Evolutionary conservation across 2,888 invertebrate genomes (phyloP).

Genomic region (Dimorphilus gyrociliatus): DNA sequence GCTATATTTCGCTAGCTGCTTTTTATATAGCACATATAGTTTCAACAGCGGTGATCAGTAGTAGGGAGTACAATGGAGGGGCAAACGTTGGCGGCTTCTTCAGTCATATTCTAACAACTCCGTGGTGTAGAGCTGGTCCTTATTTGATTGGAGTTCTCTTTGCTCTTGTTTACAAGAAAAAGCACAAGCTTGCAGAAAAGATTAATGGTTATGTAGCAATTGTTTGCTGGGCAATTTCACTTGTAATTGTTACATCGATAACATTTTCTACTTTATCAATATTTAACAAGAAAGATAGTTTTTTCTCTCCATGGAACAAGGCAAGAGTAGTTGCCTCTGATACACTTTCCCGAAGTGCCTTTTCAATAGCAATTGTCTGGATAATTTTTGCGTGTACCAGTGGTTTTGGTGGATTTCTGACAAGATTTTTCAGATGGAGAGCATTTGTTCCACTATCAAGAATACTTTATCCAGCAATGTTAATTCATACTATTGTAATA

Average conservation of each 20-base stretch:
- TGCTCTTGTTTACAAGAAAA: conserved; percentile 4
- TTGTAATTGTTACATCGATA: too few relatives aligned
- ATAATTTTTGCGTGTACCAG: conserved; percentile 7
- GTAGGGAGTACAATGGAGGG: too few relatives aligned
- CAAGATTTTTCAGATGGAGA: conserved; percentile 4
- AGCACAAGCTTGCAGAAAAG: not conserved
- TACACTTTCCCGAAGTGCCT: conserved; percentile 7
- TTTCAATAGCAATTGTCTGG: conserved; percentile 8
- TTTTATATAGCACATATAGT: not conserved
- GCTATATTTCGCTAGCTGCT: not conserved
- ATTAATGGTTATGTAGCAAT: not conserved
- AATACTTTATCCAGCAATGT: conserved; percentile 5
- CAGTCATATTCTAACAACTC: conserved; percentile 6
- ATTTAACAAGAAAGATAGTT: not conserved
- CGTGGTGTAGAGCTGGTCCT: conserved; percentile 11
- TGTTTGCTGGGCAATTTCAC: too few relatives aligned
- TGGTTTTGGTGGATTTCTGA: conserved; percentile 6
- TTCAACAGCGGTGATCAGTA: not conserved
- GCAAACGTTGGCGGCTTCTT: conserved; percentile 3
- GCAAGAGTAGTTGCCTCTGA: conserved; percentile 6
- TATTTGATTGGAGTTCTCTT: conserved; percentile 8
- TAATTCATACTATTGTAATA: conserved; percentile 7
- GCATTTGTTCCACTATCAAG: conserved; percentile 5
- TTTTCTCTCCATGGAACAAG: conserved; percentile 4
- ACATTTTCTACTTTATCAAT: too few relatives aligned